These are phyloP conservation scores for Maconellicoccus hirsutus DNA, from an alignment of 1,140 invertebrate genomes.

Conservation along the genomic window DNA sequence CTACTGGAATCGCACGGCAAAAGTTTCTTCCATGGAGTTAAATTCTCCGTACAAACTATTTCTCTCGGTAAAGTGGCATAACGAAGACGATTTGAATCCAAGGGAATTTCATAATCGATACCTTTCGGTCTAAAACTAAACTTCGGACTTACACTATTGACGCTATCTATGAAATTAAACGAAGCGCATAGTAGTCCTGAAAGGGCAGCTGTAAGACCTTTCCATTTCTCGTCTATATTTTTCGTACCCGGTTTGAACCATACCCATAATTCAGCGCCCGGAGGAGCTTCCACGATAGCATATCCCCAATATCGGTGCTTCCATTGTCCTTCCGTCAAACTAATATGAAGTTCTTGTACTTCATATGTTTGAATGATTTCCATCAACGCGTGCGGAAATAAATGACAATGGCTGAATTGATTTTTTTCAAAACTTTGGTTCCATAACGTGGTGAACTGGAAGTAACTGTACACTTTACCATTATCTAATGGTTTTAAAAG, in stretches of 20 bases:
- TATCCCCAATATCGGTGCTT: constrained; percentile 87
- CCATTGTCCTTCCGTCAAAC: constrained; percentile 87
- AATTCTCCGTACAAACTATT: constrained; percentile 96
- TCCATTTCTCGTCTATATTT: constrained; percentile 71
- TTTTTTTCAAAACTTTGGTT: constrained; percentile 37
- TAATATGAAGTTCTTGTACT: constrained; percentile 82
- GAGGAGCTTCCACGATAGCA: constrained; percentile 68
- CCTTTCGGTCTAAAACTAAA: constrained; percentile 70
- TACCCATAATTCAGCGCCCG: constrained; percentile 84
- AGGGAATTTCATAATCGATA: constrained; percentile 38
- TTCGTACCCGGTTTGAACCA: constrained; percentile 60
- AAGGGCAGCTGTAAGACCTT: constrained; percentile 71
- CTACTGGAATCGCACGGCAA: constrained; percentile 78
- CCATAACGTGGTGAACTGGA: constrained; percentile 74
- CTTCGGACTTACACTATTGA: constrained; percentile 72
- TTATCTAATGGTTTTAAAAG: constrained; percentile 62
- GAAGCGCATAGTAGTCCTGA: constrained; percentile 92
- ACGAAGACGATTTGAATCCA: constrained; percentile 40
- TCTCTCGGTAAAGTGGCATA: constrained; percentile 86
- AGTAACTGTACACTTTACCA: constrained; percentile 69
- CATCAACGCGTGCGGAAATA: constrained; percentile 80
- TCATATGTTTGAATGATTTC: constrained; percentile 77
- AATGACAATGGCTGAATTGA: constrained; percentile 48
- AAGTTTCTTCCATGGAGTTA: constrained; percentile 96
- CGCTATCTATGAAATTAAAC: constrained; percentile 86